Conservation (phyloP, 2,113 vertebrate genomes). For the Rhynchomys soricoides region DNA sequence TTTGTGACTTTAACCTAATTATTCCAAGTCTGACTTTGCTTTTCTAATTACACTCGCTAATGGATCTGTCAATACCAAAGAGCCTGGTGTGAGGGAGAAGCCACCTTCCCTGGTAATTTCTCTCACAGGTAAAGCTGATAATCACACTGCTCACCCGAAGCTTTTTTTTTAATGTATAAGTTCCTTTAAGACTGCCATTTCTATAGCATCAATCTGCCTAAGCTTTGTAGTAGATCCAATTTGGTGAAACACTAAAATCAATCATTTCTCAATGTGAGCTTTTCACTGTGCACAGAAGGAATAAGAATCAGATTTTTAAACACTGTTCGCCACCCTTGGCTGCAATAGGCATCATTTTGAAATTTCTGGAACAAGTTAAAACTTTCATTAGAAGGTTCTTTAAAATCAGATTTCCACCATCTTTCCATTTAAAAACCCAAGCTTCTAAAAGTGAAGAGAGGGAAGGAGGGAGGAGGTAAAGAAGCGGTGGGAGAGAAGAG, state of each 20-base stretch:
- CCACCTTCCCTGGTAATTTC: neutral
- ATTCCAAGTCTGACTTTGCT: conserved; percentile 50
- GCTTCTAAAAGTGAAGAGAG: conserved; percentile 8
- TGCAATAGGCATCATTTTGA: neutral
- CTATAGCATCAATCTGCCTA: conserved; percentile 24
- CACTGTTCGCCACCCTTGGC: neutral
- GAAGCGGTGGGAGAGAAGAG: too few relatives aligned
- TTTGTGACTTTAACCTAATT: conserved; percentile 53
- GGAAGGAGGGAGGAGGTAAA: neutral
- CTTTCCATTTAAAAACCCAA: conserved; percentile 30
- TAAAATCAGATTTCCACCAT: conserved; percentile 30
- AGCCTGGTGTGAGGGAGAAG: neutral
- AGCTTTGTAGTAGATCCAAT: conserved; percentile 23
- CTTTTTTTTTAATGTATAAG: neutral
- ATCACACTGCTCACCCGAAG: conserved; percentile 37
- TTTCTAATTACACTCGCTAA: conserved; percentile 66
- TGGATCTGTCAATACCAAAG: conserved; percentile 55
- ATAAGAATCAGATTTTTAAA: conserved; percentile 20
- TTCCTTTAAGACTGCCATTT: conserved; percentile 6
- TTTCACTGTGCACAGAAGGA: neutral
- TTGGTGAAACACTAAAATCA: conserved; percentile 40
- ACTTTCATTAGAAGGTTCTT: neutral
- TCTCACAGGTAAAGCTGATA: conserved; percentile 56
- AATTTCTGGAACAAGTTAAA: conserved; percentile 8
- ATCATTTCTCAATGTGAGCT: neutral